phyloP scores from a whole-genome alignment of 2,113 vertebrate species.

The Artemisiospiza belli region DNA sequence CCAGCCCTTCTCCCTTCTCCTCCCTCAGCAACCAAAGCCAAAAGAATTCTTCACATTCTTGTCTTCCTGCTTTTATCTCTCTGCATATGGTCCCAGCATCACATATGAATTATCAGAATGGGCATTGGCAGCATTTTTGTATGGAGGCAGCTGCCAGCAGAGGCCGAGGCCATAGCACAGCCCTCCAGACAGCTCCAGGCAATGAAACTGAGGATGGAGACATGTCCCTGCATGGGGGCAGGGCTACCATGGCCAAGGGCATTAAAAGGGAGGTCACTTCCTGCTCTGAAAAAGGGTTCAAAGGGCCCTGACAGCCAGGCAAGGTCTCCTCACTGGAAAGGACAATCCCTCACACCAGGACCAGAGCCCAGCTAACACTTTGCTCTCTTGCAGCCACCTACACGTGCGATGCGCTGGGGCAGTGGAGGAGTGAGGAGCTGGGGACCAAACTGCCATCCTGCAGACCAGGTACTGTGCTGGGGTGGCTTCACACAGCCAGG shows the following conservation, averaged over 20 bases:
- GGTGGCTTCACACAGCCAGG: fast-evolving
- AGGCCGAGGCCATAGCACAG: neutral
- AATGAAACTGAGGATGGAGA: neutral
- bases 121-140: neutral
- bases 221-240: neutral
- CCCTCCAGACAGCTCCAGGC: neutral
- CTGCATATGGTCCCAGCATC: neutral
- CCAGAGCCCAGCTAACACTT: neutral
- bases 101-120: neutral
- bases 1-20: neutral
- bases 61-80: neutral
- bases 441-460: slow-evolving; percentile 77
- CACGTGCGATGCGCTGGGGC: slow-evolving; percentile 75
- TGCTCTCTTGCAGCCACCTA: slow-evolving; percentile 77
- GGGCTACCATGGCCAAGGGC: neutral
- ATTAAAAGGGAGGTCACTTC: neutral
- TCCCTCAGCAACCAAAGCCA: neutral
- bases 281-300: neutral
- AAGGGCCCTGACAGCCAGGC: neutral
- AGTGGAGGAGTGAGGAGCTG: slow-evolving; percentile 80
- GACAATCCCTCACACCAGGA: neutral
- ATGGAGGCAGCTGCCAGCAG: neutral
- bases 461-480: slow-evolving; percentile 75
- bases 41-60: slow-evolving; percentile 39
- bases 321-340: neutral